Evolutionary conservation across 2,888 invertebrate genomes (phyloP).

Genomic region (Microdon myrmicae): DNA sequence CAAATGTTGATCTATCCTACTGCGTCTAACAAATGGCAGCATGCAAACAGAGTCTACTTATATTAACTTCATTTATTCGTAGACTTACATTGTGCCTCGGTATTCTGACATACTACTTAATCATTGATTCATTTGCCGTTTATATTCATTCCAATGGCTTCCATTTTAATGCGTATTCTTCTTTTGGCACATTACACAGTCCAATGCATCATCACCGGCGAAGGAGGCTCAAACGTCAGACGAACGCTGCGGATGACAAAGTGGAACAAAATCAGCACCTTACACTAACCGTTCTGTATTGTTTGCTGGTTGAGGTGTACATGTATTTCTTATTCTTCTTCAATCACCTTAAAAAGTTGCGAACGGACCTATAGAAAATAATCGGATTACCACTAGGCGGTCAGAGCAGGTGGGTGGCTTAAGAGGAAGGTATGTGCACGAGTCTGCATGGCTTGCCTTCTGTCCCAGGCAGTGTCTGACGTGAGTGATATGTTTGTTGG

Average conservation of each 20-base stretch:
- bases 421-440: too few species aligned
- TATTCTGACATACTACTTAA: too few species aligned
- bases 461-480: too few species aligned
- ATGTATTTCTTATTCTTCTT: slow-evolving; percentile 59
- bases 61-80: too few species aligned
- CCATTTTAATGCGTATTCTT: not conserved
- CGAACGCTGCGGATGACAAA: slow-evolving; percentile 41
- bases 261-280: slow-evolving; percentile 51
- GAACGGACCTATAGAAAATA: slow-evolving; percentile 54
- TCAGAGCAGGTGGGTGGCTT: not conserved
- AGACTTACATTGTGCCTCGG: too few species aligned
- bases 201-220: slow-evolving; percentile 57
- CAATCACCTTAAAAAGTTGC: slow-evolving; percentile 56
- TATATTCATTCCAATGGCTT: slow-evolving; percentile 4
- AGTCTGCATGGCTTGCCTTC: too few species aligned
- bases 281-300: slow-evolving; percentile 57
- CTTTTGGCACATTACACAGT: slow-evolving; percentile 15
- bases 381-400: slow-evolving; percentile 39
- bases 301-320: slow-evolving; percentile 58
- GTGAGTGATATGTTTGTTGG: too few species aligned
- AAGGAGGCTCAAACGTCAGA: slow-evolving; percentile 55
- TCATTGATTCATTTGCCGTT: slow-evolving; percentile 6
- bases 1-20: too few species aligned
- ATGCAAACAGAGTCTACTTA: too few species aligned
- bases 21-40: too few species aligned